These are phyloP conservation scores for Limnothrissa miodon DNA, from an alignment of 2,113 vertebrate species.

Conservation along the genomic window DNA sequence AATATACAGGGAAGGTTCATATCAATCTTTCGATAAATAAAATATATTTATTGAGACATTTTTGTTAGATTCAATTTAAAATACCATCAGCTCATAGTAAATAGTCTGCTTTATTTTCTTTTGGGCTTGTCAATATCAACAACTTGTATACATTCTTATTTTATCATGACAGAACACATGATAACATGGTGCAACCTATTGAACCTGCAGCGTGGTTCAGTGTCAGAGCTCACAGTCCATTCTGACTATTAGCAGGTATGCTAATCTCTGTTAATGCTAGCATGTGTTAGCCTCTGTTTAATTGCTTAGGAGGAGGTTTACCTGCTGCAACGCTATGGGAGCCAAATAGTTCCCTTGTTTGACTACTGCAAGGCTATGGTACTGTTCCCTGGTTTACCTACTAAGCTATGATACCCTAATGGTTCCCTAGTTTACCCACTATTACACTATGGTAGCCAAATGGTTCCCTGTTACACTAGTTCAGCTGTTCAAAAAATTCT, in stretches of 20 bases:
- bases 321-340: background rate
- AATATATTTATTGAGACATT: background rate
- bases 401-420: too few relatives aligned
- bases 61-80: background rate
- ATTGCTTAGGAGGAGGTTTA: background rate
- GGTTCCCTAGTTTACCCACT: too few relatives aligned
- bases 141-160: background rate
- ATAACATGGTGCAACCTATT: too few relatives aligned
- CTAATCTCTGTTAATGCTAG: too few relatives aligned
- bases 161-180: background rate
- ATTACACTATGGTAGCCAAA: too few relatives aligned
- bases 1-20: background rate
- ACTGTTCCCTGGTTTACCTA: too few relatives aligned
- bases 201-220: too few relatives aligned
- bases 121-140: background rate
- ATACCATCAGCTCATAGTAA: background rate
- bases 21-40: background rate
- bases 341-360: too few relatives aligned
- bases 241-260: too few relatives aligned
- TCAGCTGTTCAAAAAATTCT: background rate
- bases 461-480: background rate
- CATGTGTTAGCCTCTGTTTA: background rate
- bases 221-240: too few relatives aligned
- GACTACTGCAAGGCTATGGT: too few relatives aligned
- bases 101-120: background rate